Evolutionary conservation across 2,888 invertebrate genomes (phyloP).

Genomic region (Labia minor): DNA sequence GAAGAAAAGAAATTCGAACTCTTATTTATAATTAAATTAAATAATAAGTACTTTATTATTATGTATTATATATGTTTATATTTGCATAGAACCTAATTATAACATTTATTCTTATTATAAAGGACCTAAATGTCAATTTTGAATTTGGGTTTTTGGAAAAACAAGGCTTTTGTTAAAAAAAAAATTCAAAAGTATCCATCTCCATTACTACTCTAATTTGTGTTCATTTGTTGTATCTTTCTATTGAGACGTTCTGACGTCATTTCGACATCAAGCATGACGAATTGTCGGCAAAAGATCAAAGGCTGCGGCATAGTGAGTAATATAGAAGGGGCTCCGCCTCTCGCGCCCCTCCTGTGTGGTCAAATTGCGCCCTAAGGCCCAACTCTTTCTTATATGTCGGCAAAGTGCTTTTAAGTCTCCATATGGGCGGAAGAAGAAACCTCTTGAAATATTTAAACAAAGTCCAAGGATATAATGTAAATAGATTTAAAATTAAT

Average conservation of each 20-base stretch:
- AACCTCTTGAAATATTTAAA: background rate
- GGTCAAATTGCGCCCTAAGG: background rate
- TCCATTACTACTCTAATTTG: background rate
- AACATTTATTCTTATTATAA: too few species aligned
- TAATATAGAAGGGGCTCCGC: background rate
- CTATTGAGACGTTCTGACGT: conserved; percentile 1
- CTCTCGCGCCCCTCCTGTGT: background rate
- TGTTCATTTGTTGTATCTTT: background rate
- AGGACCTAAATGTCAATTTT: too few species aligned
- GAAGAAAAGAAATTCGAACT: too few species aligned
- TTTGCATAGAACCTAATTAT: too few species aligned
- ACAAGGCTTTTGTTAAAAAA: too few species aligned
- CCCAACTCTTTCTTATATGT: background rate
- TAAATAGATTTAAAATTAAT: background rate
- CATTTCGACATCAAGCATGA: background rate
- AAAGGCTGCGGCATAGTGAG: background rate
- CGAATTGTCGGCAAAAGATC: conserved; percentile 18
- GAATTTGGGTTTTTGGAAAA: too few species aligned
- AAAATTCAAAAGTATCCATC: too few species aligned
- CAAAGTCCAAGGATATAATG: background rate
- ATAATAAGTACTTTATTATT: too few species aligned
- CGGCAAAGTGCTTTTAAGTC: background rate
- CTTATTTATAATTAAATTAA: too few species aligned
- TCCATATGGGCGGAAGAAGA: conserved; percentile 1
- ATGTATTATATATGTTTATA: too few species aligned